phyloP scores from a whole-genome alignment of 2,113 vertebrate species.

The Thymallus thymallus region DNA sequence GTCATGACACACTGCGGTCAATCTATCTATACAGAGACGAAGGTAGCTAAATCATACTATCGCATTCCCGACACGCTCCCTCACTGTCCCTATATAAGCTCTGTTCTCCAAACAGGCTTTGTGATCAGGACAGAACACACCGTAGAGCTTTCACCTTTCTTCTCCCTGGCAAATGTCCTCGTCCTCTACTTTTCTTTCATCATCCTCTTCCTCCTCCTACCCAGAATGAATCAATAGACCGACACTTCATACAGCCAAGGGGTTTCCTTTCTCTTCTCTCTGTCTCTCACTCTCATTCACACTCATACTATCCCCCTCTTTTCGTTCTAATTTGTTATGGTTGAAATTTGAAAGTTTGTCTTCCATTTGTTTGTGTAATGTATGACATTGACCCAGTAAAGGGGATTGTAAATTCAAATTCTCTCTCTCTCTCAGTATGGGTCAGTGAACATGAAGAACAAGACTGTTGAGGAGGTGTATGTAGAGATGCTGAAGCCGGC shows the following conservation, averaged over 20 bases:
- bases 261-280: not conserved
- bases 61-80: constrained; percentile 50
- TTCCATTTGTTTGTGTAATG: too few relatives aligned
- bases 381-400: too few relatives aligned
- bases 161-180: too few relatives aligned
- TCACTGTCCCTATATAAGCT: constrained; percentile 29
- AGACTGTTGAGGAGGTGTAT: constrained; percentile 94
- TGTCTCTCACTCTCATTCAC: not conserved
- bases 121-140: constrained; percentile 35
- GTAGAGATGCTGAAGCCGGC: constrained; percentile 96
- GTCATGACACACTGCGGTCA: constrained; percentile 17
- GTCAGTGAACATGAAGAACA: constrained; percentile 84
- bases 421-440: constrained; percentile 78
- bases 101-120: constrained; percentile 34
- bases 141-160: too few relatives aligned
- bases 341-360: too few relatives aligned
- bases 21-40: constrained; percentile 12
- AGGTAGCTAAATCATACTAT: constrained; percentile 47
- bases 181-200: too few relatives aligned
- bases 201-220: not conserved
- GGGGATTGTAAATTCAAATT: too few relatives aligned
- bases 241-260: too few relatives aligned
- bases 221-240: too few relatives aligned
- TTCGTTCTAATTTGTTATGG: not conserved
- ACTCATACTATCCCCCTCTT: not conserved